Conservation (phyloP, 2,113 vertebrate genomes). For the Urocynchramus pylzowi region DNA sequence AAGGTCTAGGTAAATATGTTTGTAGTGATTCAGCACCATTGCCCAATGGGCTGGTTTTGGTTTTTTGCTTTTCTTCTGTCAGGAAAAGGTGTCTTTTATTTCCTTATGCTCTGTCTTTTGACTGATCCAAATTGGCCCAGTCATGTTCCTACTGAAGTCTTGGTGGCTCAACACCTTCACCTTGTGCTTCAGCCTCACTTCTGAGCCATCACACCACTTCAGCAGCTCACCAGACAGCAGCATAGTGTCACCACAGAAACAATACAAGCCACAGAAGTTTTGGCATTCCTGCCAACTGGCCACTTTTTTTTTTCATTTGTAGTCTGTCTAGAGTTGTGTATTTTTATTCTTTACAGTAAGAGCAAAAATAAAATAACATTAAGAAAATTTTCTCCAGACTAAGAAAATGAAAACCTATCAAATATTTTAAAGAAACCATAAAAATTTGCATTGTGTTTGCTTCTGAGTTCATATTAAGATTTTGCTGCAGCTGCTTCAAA, state of each 20-base stretch:
- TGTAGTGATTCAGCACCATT: not conserved
- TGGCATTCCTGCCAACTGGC: slow-evolving; percentile 41
- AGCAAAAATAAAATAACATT: slow-evolving; percentile 45
- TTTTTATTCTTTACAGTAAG: slow-evolving; percentile 38
- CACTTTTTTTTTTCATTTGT: not conserved
- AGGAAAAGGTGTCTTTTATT: not conserved
- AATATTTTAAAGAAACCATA: slow-evolving; percentile 43
- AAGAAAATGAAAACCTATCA: slow-evolving; percentile 18
- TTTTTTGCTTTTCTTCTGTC: not conserved
- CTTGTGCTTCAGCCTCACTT: not conserved
- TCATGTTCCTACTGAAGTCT: not conserved
- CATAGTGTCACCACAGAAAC: slow-evolving; percentile 6
- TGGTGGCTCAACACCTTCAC: not conserved
- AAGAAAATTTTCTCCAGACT: slow-evolving; percentile 20
- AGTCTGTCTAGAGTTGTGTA: not conserved
- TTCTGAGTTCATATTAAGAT: slow-evolving; percentile 57
- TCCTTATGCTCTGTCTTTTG: not conserved
- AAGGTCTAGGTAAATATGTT: not conserved
- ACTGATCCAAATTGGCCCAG: not conserved
- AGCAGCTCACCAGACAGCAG: not conserved
- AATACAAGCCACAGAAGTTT: slow-evolving; percentile 30
- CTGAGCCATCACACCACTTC: not conserved
- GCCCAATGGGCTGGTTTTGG: not conserved
- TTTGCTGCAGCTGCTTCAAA: slow-evolving; percentile 59
- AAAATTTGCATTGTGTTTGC: slow-evolving; percentile 66